Percentiles rank a stretch among this genome's conserved stretches.
Conservation (phyloP, 2,888 invertebrate species). For the Ligdia adustata region DNA sequence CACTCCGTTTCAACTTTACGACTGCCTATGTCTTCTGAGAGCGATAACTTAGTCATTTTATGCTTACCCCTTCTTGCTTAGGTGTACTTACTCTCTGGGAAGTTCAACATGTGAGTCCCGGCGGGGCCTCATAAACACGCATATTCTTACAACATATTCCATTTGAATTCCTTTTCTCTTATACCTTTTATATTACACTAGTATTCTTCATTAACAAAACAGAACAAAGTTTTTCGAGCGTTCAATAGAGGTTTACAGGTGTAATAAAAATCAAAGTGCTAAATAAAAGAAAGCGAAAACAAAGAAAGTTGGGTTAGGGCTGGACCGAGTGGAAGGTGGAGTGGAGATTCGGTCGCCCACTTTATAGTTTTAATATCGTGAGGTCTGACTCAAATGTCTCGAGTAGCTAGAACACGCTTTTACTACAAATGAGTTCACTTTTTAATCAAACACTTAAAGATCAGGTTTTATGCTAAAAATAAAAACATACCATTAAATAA, state of each 20-base stretch:
- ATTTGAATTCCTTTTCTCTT: constrained; percentile 66
- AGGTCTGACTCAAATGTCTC: constrained; percentile 61
- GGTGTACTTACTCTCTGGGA: constrained; percentile 64
- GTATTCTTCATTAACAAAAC: constrained; percentile 39
- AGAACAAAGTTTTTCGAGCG: constrained; percentile 45
- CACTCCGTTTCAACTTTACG: constrained; percentile 73
- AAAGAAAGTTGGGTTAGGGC: constrained; percentile 47
- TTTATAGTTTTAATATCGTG: constrained; percentile 83
- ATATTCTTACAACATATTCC: constrained; percentile 68
- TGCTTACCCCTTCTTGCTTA: constrained; percentile 74
- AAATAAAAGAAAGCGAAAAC: constrained; percentile 58
- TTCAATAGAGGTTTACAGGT: constrained; percentile 51
- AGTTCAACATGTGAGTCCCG: constrained; percentile 73
- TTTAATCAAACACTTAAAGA: constrained; percentile 8
- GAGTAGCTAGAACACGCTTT: constrained; percentile 64
- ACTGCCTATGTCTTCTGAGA: constrained; percentile 78
- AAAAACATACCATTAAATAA: constrained; percentile 12
- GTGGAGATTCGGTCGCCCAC: constrained; percentile 66
- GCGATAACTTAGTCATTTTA: constrained; percentile 83
- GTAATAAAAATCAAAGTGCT: constrained; percentile 55
- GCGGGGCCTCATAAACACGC: constrained; percentile 72
- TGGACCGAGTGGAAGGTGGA: constrained; percentile 45
- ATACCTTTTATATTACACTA: constrained; percentile 32
- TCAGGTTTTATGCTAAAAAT: constrained; percentile 7
- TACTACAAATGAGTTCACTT: constrained; percentile 66